These are phyloP conservation scores for Gorsachius goisagi DNA, from an alignment of 2,113 vertebrate species.

Conservation along the genomic window DNA sequence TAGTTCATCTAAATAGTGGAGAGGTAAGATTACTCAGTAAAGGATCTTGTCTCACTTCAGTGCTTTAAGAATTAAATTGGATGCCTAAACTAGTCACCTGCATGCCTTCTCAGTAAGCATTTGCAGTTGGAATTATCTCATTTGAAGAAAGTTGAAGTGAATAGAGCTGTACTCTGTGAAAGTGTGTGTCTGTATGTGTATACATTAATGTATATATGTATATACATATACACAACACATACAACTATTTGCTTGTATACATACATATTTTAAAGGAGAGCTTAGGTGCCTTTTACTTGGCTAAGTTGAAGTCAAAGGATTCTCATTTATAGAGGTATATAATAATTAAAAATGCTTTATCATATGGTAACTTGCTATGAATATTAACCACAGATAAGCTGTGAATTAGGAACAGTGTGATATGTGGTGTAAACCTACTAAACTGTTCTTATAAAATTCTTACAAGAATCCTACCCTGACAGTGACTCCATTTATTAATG, in stretches of 20 bases:
- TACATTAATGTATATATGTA: not conserved
- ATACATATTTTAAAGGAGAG: not conserved
- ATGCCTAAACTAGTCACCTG: not conserved
- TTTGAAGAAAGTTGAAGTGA: not conserved
- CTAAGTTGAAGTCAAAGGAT: not conserved
- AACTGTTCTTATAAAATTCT: not conserved
- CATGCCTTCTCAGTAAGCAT: not conserved
- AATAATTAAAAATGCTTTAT: not conserved
- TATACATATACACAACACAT: not conserved
- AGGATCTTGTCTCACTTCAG: not conserved
- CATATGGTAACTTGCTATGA: not conserved
- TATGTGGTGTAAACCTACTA: not conserved
- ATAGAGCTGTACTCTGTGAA: not conserved
- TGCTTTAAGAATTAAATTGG: not conserved
- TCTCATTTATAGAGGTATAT: not conserved
- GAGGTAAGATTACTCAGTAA: not conserved
- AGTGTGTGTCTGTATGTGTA: accelerated
- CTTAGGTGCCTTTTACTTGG: not conserved
- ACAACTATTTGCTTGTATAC: not conserved
- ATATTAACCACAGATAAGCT: not conserved
- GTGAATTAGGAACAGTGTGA: not conserved
- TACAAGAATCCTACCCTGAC: not conserved
- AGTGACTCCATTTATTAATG: not conserved
- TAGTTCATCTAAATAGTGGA: not conserved
- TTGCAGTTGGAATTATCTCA: not conserved